Evolutionary conservation across 2,888 invertebrate species (phyloP), one percentile per base, ranked within the genome.

Genomic region (Patella depressa): DNA sequence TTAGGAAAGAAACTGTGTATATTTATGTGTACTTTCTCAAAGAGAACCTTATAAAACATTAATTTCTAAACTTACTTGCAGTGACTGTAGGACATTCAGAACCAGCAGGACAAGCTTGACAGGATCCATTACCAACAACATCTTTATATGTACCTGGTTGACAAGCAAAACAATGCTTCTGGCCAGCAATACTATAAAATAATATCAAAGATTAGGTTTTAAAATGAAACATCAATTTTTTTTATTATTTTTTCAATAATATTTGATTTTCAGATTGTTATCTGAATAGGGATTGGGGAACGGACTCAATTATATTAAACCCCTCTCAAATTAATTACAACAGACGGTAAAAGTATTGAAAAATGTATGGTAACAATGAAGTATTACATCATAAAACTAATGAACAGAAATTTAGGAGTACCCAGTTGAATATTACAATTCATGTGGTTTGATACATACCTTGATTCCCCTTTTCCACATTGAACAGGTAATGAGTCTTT

Each of bases 81-180:
- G 83, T 76, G 11, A 82, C 80, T 12, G 84, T 85, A 2, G 83
- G 82, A 74, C 89, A 90, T 69, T 83, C 79, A 57, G 72, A 85
- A 14, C 89, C 89, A 24, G 87, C 88, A 15, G 88, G 88, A 80
- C 89, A 90, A 0, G 78, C 45, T 0, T 78, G 71, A 80, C 89
- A 90, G n/a, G 81, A 79, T 2, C 86, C 83, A 19, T 74, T 80
- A n/a, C 87, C 88, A 54, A 84, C 11, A 2, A 72, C 74, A 34
- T 72, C 71, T 75, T 88, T 87, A 81, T 85, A 88, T 11, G 85
- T 85, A 9, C 89, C 89, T 29, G 82, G 79, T 5, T 79, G 80
- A 82, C 89, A 89, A 45, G 85, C 82, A 14, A 83, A 84, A 79
- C 86, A 88, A 53, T 81, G 80, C 70, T 79, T 81, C 80, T 86